Percentiles rank a stretch among this genome's conserved stretches.
Conservation (phyloP, 2,888 invertebrate genomes). For the Aquatica leii region DNA sequence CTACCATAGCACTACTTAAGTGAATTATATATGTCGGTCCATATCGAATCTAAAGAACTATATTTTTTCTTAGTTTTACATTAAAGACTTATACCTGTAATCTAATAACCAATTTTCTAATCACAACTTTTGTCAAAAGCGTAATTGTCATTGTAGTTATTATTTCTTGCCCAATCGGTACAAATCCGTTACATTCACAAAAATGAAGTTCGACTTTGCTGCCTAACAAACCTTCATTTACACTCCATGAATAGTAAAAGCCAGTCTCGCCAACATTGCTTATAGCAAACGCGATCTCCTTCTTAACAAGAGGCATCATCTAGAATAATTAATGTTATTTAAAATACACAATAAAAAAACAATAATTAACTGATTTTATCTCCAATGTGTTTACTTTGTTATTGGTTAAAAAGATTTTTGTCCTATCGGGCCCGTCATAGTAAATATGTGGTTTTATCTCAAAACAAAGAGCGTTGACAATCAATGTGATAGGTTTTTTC, state of each 20-base stretch:
- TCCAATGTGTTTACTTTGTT: constrained; percentile 55
- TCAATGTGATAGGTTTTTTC: constrained; percentile 63
- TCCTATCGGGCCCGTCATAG: constrained; percentile 53
- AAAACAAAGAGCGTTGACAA: constrained; percentile 64
- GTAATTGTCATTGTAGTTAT: constrained; percentile 36
- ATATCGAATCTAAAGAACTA: constrained; percentile 68
- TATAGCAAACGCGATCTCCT: constrained; percentile 51
- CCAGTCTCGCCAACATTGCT: constrained; percentile 54
- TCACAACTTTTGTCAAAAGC: constrained; percentile 33
- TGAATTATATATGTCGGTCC: constrained; percentile 70
- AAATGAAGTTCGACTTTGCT: constrained; percentile 41
- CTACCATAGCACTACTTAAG: constrained; percentile 67
- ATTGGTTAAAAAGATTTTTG: constrained; percentile 46
- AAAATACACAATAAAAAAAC: background rate
- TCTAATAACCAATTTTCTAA: constrained; percentile 35
- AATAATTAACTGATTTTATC: constrained; percentile 54
- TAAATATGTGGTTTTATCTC: constrained; percentile 64
- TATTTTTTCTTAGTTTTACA: background rate
- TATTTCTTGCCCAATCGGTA: constrained; percentile 33
- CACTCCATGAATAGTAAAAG: constrained; percentile 56
- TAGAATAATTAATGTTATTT: constrained; percentile 31
- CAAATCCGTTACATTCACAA: constrained; percentile 41
- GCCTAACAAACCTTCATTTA: constrained; percentile 44
- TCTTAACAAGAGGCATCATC: constrained; percentile 49
- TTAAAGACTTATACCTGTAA: constrained; percentile 29